Base-by-base conservation (phyloP, 2,888 invertebrate genomes). In the Lissocephala sabroskyi region DNA sequence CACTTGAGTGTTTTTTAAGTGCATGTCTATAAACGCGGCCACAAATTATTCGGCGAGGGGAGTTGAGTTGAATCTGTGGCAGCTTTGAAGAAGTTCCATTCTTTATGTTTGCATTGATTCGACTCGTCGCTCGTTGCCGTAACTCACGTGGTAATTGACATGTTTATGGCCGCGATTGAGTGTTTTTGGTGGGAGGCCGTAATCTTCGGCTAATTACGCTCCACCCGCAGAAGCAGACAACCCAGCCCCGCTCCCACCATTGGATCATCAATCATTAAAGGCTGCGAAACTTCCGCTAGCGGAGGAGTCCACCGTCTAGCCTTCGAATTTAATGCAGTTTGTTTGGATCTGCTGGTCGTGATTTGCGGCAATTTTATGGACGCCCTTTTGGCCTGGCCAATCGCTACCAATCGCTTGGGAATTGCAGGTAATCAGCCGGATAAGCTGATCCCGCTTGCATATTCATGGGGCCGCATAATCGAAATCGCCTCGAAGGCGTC, bases 101-200 rank as follows among this genome's bases (percentile, higher is more conserved):
- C 23, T 16, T 46, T 45, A 30, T 61, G 52, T 62, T 66, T 66
- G 57, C 67, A 71, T 71, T 70, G 71, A 70, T 71, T 67, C 59
- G n/a, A n/a, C 16, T 29, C 9, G n/a, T 29, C 29, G 44, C 17
- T n/a, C n/a, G 26, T 13, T 52, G 54, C 52, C 62, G 63, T 74
- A 74, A 74, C 70, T 74, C 63, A 70, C 63, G 53, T 49, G 59
- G 55, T 65, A 76, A 71, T 71, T 73, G 76, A 76, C 77, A 73
- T 74, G 60, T 73, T 66, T 76, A 71, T 62, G 57, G 56, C 41
- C 49, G n/a, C 48, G 46, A 62, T 62, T 51, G 57, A 52, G 54
- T 57, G 59, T 51, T 52, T 52, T 36, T 36, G 29, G 11, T 36
- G 29, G 41, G 30, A 19, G 39, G 39, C 10, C 23, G 39, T 44